Base-by-base conservation (phyloP, 2,888 invertebrate species). In the Patella ulyssiponensis region DNA sequence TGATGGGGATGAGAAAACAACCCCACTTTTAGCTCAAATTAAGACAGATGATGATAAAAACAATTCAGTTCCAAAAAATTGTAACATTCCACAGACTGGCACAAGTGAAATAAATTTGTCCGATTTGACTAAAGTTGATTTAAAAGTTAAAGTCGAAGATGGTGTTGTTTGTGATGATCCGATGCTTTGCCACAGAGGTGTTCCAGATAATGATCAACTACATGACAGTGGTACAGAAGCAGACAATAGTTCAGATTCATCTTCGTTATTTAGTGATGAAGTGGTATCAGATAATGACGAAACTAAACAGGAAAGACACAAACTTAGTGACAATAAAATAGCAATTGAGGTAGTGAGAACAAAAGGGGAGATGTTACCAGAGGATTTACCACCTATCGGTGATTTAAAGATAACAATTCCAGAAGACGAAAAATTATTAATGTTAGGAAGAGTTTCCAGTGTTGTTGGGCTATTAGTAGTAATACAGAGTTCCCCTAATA, bases 401-500 rank as follows among this genome's bases (percentile, higher is more conserved):
- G 88, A 90, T 17, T 80, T 90, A 51, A 85, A 85, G 33, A 88
- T 90, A 23, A 86, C 85, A 20, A 86, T 88, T 5, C 85, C 85
- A 75, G 88, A 88, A 27, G 81, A 83, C 70, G 88, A 88, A 3
- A 78, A 84, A n/a, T 78, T 90, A 81, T 77, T 81, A 7, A 80
- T 83, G 69, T 80, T 89, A 12, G 90, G 90, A 7, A 78, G 64
- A 23, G 86, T 90, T 17, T 80, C 84, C 5, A 85, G 87, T 72
- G 83, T 88, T 79, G 86, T 90, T 54, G 88, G 86, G 27, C 33
- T 82, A 83, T 64, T 84, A 89, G 88, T 85, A 70, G 82, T 90
- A 44, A 83, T 90, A 5, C 86, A 90, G 77, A 83, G 86, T 0
- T 81, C 79, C 15, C 76, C 80, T 11, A 94, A 95, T 77, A 94